These are phyloP conservation scores for Parambassis ranga DNA, from an alignment of 2,797 vertebrate species.

Conservation along the genomic window DNA sequence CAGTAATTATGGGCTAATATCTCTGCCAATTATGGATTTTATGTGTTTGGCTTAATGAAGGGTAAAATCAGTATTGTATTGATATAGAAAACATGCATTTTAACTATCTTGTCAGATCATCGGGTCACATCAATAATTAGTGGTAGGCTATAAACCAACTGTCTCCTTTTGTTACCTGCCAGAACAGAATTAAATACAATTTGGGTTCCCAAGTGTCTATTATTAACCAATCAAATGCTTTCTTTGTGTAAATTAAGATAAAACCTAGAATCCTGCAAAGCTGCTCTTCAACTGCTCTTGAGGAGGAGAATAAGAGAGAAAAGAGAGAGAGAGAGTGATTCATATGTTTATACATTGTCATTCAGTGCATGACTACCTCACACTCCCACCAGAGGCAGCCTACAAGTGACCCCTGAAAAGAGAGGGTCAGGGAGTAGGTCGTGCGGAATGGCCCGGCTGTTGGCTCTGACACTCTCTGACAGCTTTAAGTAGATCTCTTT, in stretches of 20 bases:
- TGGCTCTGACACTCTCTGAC: conserved; percentile 85
- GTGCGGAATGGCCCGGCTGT: conserved; percentile 83
- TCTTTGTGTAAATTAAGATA: conserved; percentile 39
- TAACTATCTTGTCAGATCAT: conserved; percentile 76
- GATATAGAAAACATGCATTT: conserved; percentile 73
- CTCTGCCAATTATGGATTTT: conserved; percentile 77
- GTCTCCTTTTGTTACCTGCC: no score
- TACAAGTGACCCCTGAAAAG: conserved; percentile 80
- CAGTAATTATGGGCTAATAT: conserved; percentile 79
- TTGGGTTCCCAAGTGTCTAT: not conserved
- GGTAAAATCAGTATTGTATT: conserved; percentile 75
- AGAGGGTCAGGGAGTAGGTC: conserved; percentile 83
- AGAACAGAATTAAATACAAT: not conserved
- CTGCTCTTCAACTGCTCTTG: conserved; percentile 39
- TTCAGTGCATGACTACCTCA: conserved; percentile 81
- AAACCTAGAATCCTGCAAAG: conserved; percentile 18
- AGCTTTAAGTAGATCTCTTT: conserved; percentile 85
- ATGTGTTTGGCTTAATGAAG: conserved; percentile 72
- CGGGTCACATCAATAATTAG: conserved; percentile 73
- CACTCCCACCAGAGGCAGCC: conserved; percentile 81
- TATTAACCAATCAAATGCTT: not conserved
- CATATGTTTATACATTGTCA: conserved; percentile 79
- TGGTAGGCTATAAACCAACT: no score
- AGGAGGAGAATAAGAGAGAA: conserved; percentile 35
- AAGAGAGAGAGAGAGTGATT: conserved; percentile 50